Evolutionary conservation across 2,888 invertebrate species (phyloP).

Genomic region (Phengaris arion): DNA sequence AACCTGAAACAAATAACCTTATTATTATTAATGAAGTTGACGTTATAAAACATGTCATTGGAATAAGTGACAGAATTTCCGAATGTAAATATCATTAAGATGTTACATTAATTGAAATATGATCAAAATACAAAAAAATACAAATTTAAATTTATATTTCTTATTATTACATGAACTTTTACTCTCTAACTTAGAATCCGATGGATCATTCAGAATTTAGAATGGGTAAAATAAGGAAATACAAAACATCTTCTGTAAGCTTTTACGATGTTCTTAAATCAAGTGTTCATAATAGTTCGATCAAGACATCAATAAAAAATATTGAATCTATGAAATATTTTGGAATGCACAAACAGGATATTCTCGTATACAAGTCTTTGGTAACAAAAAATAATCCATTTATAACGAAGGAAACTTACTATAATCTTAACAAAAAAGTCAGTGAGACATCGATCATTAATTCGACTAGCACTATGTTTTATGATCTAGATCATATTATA

Average conservation of each 20-base stretch:
- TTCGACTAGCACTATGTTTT: conserved; percentile 66
- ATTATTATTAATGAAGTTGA: background rate
- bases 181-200: background rate
- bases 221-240: conserved; percentile 11
- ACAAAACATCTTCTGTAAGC: conserved; percentile 5
- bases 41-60: background rate
- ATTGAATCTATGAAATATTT: background rate
- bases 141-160: background rate
- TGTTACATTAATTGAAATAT: background rate
- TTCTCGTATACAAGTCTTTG: conserved; percentile 20
- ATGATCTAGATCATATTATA: conserved; percentile 62
- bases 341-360: background rate
- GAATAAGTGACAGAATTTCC: too few relatives aligned
- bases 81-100: background rate
- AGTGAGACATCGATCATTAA: conserved; percentile 48
- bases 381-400: conserved; percentile 40
- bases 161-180: background rate
- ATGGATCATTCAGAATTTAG: background rate
- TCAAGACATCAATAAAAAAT: background rate
- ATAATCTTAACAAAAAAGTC: conserved; percentile 48
- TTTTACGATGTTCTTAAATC: conserved; percentile 1
- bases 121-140: conserved; percentile 10
- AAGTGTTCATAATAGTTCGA: background rate
- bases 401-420: conserved; percentile 56
- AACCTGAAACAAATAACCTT: conserved; percentile 84